Percentiles rank a stretch among this genome's conserved stretches.
phyloP scores from a whole-genome alignment of 2,797 vertebrate genomes.

The Anguilla marmorata region DNA sequence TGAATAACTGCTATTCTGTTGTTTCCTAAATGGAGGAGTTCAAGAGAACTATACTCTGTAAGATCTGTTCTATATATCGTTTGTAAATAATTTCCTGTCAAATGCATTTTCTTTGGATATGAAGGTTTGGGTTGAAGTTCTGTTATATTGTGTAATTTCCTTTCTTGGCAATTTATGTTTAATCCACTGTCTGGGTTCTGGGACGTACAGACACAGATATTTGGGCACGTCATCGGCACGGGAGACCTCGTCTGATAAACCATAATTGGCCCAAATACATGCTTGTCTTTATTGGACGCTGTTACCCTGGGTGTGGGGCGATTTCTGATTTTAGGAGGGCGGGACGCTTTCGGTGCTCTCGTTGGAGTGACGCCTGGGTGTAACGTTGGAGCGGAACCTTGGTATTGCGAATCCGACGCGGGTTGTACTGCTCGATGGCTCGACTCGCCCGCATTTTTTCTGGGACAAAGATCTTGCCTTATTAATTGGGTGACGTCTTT shows the following conservation, averaged over 20 bases:
- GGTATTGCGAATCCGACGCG: constrained; percentile 79
- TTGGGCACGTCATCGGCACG: constrained; percentile 86
- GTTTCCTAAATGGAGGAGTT: constrained; percentile 93
- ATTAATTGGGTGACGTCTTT: constrained; percentile 96
- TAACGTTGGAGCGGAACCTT: constrained; percentile 77
- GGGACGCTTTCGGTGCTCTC: constrained; percentile 84
- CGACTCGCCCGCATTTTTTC: constrained; percentile 80
- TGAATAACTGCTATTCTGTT: constrained; percentile 93
- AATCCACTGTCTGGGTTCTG: constrained; percentile 92
- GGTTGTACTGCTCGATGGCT: constrained; percentile 74
- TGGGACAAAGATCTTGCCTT: constrained; percentile 93
- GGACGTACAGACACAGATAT: constrained; percentile 87
- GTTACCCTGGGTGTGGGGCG: constrained; percentile 88
- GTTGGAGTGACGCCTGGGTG: constrained; percentile 84
- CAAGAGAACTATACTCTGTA: constrained; percentile 86
- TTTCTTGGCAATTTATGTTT: constrained; percentile 95
- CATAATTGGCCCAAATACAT: constrained; percentile 97
- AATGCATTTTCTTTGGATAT: constrained; percentile 95
- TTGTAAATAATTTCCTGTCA: constrained; percentile 95
- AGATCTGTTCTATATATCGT: constrained; percentile 87
- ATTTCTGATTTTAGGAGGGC: constrained; percentile 89
- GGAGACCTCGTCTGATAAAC: constrained; percentile 97
- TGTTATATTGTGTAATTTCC: constrained; percentile 90
- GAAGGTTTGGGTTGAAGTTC: constrained; percentile 90
- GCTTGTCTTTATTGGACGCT: constrained; percentile 85